Evolutionary conservation across 1,140 invertebrate species (phyloP), one percentile per base, ranked within the genome.

Genomic region (Drosophila leontia): DNA sequence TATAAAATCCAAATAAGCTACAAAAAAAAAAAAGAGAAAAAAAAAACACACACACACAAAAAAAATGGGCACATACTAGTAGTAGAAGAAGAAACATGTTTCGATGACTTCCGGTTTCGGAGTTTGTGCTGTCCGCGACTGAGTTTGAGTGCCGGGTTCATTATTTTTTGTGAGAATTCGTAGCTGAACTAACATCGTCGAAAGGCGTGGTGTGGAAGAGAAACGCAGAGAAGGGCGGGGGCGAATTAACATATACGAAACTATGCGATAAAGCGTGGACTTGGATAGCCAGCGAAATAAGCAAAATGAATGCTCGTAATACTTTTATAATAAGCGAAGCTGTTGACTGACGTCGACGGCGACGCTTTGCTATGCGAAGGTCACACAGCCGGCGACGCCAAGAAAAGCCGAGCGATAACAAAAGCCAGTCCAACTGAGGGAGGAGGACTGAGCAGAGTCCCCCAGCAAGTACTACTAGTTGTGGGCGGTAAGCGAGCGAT

Each of bases 361-460:
- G 74, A 87, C 84, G 85, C 85, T 82, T 87, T 78, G 85, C 85
- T 90, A 88, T 88, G 84, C 85, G 84, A 88, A 88, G 84, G 84
- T 88, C 84, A 84, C 62, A 72, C 51, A 58, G 44, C 64, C 64
- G 57, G 75, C 64, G 59, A 63, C 59, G 55, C 35, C 48, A 69
- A 39, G 45, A 75, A 62, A 64, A 68, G 8, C 61, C 56, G 34
- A 47, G 45, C 75, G 75, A 77, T 77, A 77, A 77, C 51, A 45
- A 71, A 65, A 58, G 61, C 50, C 44, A 60, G 37, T 76, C 34
- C 34, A 26, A 34, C 39, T 34, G 9, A 32, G 47, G 45, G 45
- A 26, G 12, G 7, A 34, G 32, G 32, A 47, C 32, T 26, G 35
- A 32, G 26, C 42, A 53, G 26, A 45, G 4, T 6, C 26, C 32